These are phyloP conservation scores for Hyperoodon ampullatus DNA, from an alignment of 2,113 vertebrate species.

Conservation along the genomic window DNA sequence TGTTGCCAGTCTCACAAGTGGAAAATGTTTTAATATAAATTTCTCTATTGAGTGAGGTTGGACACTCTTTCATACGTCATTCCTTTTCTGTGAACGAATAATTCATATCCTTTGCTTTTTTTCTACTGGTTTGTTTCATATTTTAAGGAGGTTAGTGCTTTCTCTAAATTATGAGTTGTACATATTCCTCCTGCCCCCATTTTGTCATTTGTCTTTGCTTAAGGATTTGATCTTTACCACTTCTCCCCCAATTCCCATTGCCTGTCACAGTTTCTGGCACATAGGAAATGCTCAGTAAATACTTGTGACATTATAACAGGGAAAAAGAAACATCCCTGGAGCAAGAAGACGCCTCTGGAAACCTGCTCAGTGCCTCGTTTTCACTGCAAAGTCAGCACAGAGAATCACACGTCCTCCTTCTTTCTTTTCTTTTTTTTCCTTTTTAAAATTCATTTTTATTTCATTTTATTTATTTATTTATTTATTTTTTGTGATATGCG, in stretches of 20 bases:
- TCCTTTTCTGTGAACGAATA: not conserved
- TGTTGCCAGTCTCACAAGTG: not conserved
- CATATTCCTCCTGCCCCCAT: not conserved
- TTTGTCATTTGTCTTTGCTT: not conserved
- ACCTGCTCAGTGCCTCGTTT: not conserved
- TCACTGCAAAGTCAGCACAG: no score
- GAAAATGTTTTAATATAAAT: not conserved
- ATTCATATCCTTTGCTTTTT: not conserved
- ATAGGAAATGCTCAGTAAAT: not conserved
- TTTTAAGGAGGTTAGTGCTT: not conserved
- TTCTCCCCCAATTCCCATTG: not conserved
- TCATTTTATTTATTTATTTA: not conserved
- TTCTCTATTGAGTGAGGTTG: not conserved
- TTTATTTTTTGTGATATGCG: no score
- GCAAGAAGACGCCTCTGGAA: not conserved
- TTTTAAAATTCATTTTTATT: not conserved
- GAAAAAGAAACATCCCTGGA: not conserved
- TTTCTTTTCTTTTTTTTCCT: not conserved
- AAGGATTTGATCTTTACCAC: not conserved
- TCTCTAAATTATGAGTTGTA: not conserved
- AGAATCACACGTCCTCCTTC: not conserved
- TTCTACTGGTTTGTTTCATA: not conserved
- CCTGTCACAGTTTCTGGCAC: not conserved
- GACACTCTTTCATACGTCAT: not conserved
- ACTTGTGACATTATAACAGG: not conserved